Base-by-base conservation (phyloP, 2,888 invertebrate species). In the Philopedon plagiatum region DNA sequence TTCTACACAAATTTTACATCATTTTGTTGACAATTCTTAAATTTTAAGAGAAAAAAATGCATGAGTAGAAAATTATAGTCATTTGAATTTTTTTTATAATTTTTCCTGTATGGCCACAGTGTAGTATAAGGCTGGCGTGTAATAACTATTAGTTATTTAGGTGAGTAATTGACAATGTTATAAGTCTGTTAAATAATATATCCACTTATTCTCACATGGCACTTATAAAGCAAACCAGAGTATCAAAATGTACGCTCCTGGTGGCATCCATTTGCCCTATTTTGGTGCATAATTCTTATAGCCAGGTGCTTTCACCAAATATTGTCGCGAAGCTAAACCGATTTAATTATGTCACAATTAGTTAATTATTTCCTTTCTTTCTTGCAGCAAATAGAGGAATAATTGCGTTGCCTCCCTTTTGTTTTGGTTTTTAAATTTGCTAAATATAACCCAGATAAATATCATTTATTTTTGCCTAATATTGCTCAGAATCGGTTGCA, bases 291-390 rank as follows among this genome's bases (percentile, higher is more conserved):
- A 66, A 71, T 61, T 51, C 54, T 32, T 54, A 66, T 64, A 56
- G 66, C 23, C 62, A 51, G 51, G 61, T 54, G 61, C 71, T 71
- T 71, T 71, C 71, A 71, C 71, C 41, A 39, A 71, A 21, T 60
- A 57, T 46, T 37, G 29, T 65, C 51, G 58, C 60, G 51, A 56
- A 57, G 32, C 37, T 62, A 65, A 71, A 54, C 23, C 32, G 2
- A 21, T 34, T 60, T 26, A 32, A 32, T 71, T 71, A 61, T 61
- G 54, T 66, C 71, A 71, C 71, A 61, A 44, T 62, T 61, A 60
- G 49, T 62, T 57, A 56, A 63, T 69, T 63, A 62, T 60, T 66
- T 62, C 66, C 49, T 62, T 71, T 57, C 41, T 26, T 64, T 64
- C 29, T 71, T 56, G 56, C 51, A 66, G 44, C 32, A 66, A 71